phyloP scores from a whole-genome alignment of 2,113 vertebrate genomes.

The Poeciliopsis turrubarensis region DNA sequence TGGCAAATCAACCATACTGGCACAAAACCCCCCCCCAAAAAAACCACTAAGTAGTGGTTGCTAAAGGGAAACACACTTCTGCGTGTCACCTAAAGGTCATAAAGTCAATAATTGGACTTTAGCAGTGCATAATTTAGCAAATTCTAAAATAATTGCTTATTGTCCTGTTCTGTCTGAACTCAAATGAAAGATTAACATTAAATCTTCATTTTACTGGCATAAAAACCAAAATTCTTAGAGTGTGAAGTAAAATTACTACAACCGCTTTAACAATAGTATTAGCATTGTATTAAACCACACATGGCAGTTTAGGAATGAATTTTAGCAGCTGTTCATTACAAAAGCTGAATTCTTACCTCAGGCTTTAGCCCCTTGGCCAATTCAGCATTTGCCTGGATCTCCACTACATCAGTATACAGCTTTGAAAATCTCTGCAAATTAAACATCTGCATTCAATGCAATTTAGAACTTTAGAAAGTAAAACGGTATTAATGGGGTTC shows the following conservation, averaged over 20 bases:
- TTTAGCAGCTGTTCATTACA: background rate
- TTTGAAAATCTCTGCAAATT: slow-evolving; percentile 3
- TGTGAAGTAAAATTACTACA: background rate
- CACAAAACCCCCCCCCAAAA: too few relatives aligned
- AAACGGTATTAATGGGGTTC: background rate
- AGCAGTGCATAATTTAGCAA: background rate
- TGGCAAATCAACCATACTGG: too few relatives aligned
- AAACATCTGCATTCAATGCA: background rate
- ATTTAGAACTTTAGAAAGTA: background rate
- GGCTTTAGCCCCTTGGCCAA: background rate
- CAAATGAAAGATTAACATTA: too few relatives aligned
- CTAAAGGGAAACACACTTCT: too few relatives aligned
- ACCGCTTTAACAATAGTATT: background rate
- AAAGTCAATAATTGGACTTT: background rate
- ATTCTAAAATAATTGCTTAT: background rate
- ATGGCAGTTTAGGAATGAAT: background rate
- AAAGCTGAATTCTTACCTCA: background rate
- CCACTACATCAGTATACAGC: background rate
- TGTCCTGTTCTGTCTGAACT: too few relatives aligned
- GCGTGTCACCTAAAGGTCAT: too few relatives aligned
- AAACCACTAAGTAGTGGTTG: too few relatives aligned
- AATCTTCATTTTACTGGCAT: too few relatives aligned
- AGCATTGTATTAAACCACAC: background rate
- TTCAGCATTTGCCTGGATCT: background rate
- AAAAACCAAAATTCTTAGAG: too few relatives aligned